These are phyloP conservation scores for Adelphocoris suturalis DNA, from an alignment of 2,888 invertebrate species.

Conservation along the genomic window DNA sequence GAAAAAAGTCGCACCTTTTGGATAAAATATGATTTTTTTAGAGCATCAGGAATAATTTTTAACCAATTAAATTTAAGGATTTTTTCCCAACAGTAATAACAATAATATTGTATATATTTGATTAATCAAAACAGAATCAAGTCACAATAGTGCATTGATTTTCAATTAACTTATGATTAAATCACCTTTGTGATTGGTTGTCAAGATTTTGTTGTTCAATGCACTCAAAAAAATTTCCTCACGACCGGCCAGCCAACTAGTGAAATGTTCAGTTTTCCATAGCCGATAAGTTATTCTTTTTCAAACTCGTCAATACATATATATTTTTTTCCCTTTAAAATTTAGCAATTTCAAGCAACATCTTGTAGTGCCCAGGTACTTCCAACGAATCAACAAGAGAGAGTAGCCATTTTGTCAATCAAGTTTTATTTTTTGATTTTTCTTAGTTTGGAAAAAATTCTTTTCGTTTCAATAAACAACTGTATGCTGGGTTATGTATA, in stretches of 20 bases:
- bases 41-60: conserved; percentile 41
- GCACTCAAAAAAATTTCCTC: neutral
- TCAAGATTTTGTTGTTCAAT: neutral
- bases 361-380: neutral
- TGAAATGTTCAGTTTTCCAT: too few relatives aligned
- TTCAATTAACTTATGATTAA: conserved; percentile 38
- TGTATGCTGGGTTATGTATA: conserved; percentile 60
- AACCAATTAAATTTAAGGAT: conserved; percentile 44
- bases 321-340: too few relatives aligned
- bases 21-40: conserved; percentile 29
- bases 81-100: conserved; percentile 63
- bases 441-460: conserved; percentile 20
- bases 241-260: neutral
- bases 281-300: too few relatives aligned
- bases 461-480: conserved; percentile 31
- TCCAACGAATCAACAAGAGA: conserved; percentile 32
- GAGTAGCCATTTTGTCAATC: conserved; percentile 15
- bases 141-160: conserved; percentile 43
- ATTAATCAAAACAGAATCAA: conserved; percentile 38
- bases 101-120: conserved; percentile 41
- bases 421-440: conserved; percentile 1
- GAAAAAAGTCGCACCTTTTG: conserved; percentile 57
- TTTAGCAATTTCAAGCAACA: neutral
- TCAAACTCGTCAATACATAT: too few relatives aligned
- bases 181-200: conserved; percentile 15